Conservation (phyloP, 2,888 invertebrate genomes). For the Ferdinandea cuprea region DNA sequence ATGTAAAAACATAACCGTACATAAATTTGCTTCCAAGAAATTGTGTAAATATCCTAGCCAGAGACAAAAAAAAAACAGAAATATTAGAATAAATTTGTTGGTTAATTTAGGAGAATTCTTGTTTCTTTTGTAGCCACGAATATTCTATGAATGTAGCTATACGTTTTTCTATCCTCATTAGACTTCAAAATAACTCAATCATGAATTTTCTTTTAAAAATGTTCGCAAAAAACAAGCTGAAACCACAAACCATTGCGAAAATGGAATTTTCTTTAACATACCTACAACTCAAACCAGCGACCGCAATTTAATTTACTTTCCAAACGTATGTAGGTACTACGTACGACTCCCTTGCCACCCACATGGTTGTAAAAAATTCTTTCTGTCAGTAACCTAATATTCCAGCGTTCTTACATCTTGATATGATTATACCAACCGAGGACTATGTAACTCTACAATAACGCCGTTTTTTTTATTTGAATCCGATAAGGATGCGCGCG, state of each 20-base stretch:
- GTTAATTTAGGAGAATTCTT: too few relatives aligned
- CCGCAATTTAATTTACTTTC: constrained; percentile 58
- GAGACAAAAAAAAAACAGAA: too few relatives aligned
- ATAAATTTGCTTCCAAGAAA: too few relatives aligned
- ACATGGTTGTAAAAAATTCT: constrained; percentile 23
- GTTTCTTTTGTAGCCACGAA: not conserved
- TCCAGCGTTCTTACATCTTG: constrained; percentile 54
- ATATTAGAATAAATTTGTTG: too few relatives aligned
- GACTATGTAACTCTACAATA: constrained; percentile 23
- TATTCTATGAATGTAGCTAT: not conserved
- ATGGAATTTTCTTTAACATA: not conserved
- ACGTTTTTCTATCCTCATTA: constrained; percentile 43
- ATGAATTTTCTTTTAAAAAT: constrained; percentile 34
- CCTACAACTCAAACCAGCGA: constrained; percentile 3
- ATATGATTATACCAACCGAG: constrained; percentile 37
- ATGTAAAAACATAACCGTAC: too few relatives aligned
- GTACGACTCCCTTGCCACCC: too few relatives aligned
- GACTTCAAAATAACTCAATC: constrained; percentile 59
- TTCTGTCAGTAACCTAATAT: constrained; percentile 44
- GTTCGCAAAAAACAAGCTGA: constrained; percentile 43
- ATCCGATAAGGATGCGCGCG: constrained; percentile 28
- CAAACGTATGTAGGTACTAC: constrained; percentile 39
- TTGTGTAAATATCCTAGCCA: too few relatives aligned
- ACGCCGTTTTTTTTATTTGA: constrained; percentile 47
- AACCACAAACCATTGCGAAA: constrained; percentile 31